phyloP scores from a whole-genome alignment of 2,113 vertebrate genomes.

The Marmota flaviventris region DNA sequence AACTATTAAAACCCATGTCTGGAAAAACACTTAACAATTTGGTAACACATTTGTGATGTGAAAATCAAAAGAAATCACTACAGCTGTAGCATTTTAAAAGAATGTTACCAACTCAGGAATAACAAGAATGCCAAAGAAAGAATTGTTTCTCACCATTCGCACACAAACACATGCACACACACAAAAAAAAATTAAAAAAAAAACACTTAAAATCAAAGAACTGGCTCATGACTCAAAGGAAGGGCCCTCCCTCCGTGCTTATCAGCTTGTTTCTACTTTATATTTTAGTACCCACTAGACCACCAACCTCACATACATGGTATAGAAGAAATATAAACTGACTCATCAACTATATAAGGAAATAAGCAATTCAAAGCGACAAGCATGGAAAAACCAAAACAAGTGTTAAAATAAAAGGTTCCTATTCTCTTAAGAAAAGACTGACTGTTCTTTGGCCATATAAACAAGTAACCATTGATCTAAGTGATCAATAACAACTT shows the following conservation, averaged over 20 bases:
- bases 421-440: conserved; percentile 10
- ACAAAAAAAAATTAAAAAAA: neutral
- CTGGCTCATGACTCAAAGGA: neutral
- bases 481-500: neutral
- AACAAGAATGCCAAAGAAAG: neutral
- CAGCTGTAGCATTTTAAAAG: neutral
- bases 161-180: neutral
- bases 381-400: neutral
- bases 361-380: neutral
- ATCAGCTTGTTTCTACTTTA: neutral
- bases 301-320: neutral
- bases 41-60: neutral
- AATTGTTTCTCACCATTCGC: neutral
- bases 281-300: neutral
- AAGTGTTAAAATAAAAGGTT: neutral
- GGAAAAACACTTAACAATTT: neutral
- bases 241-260: too few species aligned
- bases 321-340: neutral
- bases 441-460: neutral
- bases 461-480: conserved; percentile 43
- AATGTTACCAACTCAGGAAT: neutral
- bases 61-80: neutral
- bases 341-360: neutral
- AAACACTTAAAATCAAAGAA: neutral
- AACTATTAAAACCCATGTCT: neutral